phyloP scores from a whole-genome alignment of 2,797 vertebrate genomes.

The Nannoperca obscura region DNA sequence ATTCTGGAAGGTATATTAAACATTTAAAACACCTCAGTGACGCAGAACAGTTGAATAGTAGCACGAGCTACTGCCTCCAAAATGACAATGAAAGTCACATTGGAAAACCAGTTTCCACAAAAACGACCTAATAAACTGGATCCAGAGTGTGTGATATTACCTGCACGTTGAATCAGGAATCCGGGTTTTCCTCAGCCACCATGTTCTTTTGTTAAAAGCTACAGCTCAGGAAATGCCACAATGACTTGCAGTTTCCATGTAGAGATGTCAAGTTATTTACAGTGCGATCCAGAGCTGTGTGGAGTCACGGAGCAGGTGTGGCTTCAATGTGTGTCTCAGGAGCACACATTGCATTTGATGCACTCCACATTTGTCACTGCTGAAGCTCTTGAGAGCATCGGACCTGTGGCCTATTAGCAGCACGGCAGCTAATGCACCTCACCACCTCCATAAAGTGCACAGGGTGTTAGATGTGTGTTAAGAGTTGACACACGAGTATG shows the following conservation, averaged over 20 bases:
- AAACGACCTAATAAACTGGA: not conserved
- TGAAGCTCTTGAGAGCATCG: no score
- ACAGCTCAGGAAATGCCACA: not conserved
- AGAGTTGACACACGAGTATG: not conserved
- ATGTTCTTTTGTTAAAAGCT: no score
- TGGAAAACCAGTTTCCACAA: not conserved
- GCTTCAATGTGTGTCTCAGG: not conserved
- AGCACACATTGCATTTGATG: not conserved
- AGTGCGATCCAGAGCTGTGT: not conserved
- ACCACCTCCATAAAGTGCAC: not conserved
- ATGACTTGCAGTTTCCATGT: not conserved
- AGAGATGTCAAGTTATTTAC: not conserved
- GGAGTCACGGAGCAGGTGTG: no score
- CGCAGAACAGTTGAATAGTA: not conserved
- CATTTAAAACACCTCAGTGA: not conserved
- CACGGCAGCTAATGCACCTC: not conserved
- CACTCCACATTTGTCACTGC: not conserved
- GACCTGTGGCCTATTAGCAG: not conserved
- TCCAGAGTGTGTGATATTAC: no score
- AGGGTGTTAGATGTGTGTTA: not conserved
- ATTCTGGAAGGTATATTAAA: no score
- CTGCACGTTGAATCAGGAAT: not conserved
- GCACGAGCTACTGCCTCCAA: not conserved
- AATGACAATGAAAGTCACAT: not conserved
- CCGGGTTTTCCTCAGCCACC: not conserved